Conservation (phyloP, 2,888 invertebrate genomes). For the Drosophila kuntzei region DNA sequence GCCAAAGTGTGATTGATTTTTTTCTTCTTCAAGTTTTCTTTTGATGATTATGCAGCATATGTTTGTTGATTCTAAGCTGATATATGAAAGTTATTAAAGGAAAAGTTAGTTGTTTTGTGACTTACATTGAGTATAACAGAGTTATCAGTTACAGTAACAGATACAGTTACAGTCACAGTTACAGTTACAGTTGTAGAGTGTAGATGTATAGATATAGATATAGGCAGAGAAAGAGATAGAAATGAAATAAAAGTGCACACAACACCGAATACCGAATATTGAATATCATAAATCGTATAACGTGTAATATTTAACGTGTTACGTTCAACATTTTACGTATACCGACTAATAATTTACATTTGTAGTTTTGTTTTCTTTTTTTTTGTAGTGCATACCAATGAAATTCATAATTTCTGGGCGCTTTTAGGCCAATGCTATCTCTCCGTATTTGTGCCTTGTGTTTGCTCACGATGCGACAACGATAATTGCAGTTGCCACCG, state of each 20-base stretch:
- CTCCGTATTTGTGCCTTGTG: slow-evolving; percentile 76
- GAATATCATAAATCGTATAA: neutral
- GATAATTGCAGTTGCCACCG: slow-evolving; percentile 44
- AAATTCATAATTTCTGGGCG: slow-evolving; percentile 86
- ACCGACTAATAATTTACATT: neutral
- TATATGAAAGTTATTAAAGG: slow-evolving; percentile 14
- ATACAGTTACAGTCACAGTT: slow-evolving; percentile 40
- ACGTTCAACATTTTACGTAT: too few relatives aligned
- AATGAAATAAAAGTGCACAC: slow-evolving; percentile 42
- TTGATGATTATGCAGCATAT: slow-evolving; percentile 51
- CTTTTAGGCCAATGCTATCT: slow-evolving; percentile 86
- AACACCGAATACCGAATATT: slow-evolving; percentile 11
- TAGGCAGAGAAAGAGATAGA: slow-evolving; percentile 36
- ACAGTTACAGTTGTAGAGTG: slow-evolving; percentile 37
- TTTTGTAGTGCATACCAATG: slow-evolving; percentile 83
- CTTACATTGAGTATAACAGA: slow-evolving; percentile 62
- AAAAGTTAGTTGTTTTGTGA: slow-evolving; percentile 36
- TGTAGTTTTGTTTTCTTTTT: neutral
- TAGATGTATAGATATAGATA: slow-evolving; percentile 36
- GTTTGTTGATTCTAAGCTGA: slow-evolving; percentile 30
- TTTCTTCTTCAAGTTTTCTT: neutral
- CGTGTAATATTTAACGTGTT: neutral
- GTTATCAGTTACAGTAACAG: slow-evolving; percentile 36
- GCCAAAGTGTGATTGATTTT: slow-evolving; percentile 28
- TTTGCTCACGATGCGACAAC: slow-evolving; percentile 27